phyloP scores from a whole-genome alignment of 2,797 vertebrate genomes.

The Sebastes taczanowskii region DNA sequence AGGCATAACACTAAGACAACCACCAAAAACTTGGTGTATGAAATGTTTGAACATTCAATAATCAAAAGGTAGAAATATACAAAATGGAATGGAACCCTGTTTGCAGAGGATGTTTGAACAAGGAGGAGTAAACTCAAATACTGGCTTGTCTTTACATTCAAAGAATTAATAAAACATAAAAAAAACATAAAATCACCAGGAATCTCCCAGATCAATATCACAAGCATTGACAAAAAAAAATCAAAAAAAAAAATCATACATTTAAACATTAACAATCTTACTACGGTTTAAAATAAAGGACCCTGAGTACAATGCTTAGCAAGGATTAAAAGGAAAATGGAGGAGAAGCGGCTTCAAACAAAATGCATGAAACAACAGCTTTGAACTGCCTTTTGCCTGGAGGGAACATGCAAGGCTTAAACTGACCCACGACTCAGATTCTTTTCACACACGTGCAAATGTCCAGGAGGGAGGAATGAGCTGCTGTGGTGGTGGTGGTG shows the following conservation, averaged over 20 bases:
- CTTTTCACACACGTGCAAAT: slow-evolving; percentile 84
- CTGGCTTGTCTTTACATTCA: slow-evolving; percentile 8
- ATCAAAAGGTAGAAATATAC: not conserved
- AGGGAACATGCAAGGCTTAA: slow-evolving; percentile 69
- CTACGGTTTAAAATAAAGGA: slow-evolving; percentile 14
- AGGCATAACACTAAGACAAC: slow-evolving; percentile 13
- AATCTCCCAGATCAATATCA: slow-evolving; percentile 4
- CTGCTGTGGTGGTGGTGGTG: slow-evolving; percentile 33
- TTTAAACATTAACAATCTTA: slow-evolving; percentile 44
- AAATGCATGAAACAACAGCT: slow-evolving; percentile 61
- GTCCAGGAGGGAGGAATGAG: slow-evolving; percentile 69
- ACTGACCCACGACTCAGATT: slow-evolving; percentile 55
- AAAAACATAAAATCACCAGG: not conserved
- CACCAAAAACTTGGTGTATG: slow-evolving; percentile 15
- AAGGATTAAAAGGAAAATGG: slow-evolving; percentile 40
- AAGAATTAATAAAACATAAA: not conserved
- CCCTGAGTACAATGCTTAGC: slow-evolving; percentile 13
- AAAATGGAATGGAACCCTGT: not conserved
- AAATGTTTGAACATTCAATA: slow-evolving; percentile 42
- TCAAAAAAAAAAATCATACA: slow-evolving; percentile 7
- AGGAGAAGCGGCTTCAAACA: slow-evolving; percentile 52
- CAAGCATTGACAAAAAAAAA: not conserved
- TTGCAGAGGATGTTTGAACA: not conserved
- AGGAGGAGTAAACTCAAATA: not conserved
- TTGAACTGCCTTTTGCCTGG: slow-evolving; percentile 83